phyloP scores from a whole-genome alignment of 2,797 vertebrate genomes.

The Melopsittacus undulatus region DNA sequence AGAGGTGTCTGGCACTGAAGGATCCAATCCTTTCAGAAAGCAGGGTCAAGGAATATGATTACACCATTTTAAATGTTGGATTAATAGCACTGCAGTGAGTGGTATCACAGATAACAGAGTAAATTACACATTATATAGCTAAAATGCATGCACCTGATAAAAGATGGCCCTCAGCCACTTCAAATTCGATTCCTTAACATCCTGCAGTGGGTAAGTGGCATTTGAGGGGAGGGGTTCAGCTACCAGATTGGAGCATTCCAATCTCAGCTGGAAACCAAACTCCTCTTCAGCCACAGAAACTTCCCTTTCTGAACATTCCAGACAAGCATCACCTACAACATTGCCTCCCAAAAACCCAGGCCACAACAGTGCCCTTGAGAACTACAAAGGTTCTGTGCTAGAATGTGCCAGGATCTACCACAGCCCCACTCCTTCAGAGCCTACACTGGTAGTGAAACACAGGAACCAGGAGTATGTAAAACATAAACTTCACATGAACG shows the following conservation, averaged over 20 bases:
- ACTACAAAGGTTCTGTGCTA: background rate
- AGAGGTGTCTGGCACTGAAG: background rate
- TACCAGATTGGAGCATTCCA: background rate
- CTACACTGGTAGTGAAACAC: background rate
- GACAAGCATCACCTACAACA: background rate
- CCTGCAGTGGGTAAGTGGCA: background rate
- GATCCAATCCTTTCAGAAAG: background rate
- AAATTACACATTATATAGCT: background rate
- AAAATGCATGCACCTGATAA: background rate
- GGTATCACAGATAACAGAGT: background rate
- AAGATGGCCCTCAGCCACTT: background rate
- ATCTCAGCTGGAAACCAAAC: background rate
- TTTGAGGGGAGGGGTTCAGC: background rate
- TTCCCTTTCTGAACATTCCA: background rate
- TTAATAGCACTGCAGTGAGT: background rate
- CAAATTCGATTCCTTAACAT: background rate
- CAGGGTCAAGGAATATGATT: background rate
- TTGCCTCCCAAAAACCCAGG: background rate
- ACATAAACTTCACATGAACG: background rate
- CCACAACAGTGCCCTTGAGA: background rate
- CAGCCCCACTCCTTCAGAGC: background rate
- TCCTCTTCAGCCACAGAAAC: background rate
- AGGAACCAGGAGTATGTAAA: background rate
- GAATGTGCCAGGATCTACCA: rapidly evolving
- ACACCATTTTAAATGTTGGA: background rate